Base-by-base conservation (phyloP, 2,797 vertebrate genomes). In the Schizopygopsis pylzovi region DNA sequence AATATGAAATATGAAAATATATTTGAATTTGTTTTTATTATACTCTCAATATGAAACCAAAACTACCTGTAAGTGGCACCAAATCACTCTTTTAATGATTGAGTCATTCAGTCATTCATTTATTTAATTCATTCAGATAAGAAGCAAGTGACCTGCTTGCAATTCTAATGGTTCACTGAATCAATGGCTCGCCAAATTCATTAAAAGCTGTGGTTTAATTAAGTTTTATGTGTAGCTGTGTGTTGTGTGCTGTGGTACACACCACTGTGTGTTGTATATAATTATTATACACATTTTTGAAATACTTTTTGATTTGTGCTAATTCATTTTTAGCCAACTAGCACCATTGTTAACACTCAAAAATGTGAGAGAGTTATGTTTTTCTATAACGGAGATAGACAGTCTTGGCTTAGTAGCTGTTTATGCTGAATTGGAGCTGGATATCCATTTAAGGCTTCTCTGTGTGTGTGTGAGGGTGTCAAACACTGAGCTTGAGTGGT, bases 401-500 rank as follows among this genome's bases (percentile, higher is more conserved):
- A 37, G 59, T 45, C n/a, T 73, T 25, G 43, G 49, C 49, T 82
- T 68, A 68, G 39, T 78, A 28, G 63, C 41, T 71, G 13, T 85
- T 79, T 47, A 20, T 70, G 28, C 65, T 78, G 41, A 39, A 59
- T 28, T 49, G 22, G 65, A 61, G 43, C 79, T 82, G 9, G 47
- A 56, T 54, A 47, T 82, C 45, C 41, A 54, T 75, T 15, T 77
- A n/a, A 49, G 84, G n/a, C 43, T 12, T n/a, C 13, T 52, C 4
- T n/a, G 20, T 82, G 67, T 56, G 83, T 45, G 41, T 87, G 11
- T 81, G 41, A 75, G 81, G 25, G 10, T 49, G 79, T 49, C 25
- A 11, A 78, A 25, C 75, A 33, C 47, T 70, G 16, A 75, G n/a
- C 6, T 80, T 39, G 56, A 49, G 41, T 72, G 45, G 8, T 80